Evolutionary conservation across 2,113 vertebrate genomes (phyloP).

Genomic region (Phylloscopus trochilus): DNA sequence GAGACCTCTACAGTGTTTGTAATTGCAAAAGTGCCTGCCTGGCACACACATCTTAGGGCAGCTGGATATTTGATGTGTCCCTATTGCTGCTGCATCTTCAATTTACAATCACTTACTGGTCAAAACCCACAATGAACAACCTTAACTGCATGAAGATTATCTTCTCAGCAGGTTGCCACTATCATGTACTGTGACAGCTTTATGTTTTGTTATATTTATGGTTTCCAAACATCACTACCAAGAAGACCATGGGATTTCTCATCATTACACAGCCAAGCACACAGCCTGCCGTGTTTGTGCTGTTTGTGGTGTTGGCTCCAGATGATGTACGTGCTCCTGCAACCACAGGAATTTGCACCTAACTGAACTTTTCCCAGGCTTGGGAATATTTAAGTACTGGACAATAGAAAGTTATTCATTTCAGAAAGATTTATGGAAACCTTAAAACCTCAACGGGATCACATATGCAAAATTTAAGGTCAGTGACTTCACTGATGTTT

Average conservation of each 20-base stretch:
- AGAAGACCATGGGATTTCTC: neutral
- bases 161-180: constrained; percentile 25
- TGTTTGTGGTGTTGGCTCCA: neutral
- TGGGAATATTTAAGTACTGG: constrained; percentile 21
- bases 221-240: constrained; percentile 20
- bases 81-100: constrained; percentile 45
- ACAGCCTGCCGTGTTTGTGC: neutral
- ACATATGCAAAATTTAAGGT: neutral
- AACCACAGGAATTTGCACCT: neutral
- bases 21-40: neutral
- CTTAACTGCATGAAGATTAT: constrained; percentile 44
- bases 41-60: neutral
- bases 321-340: neutral
- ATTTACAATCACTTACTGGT: constrained; percentile 48
- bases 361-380: neutral
- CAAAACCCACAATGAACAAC: constrained; percentile 30
- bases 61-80: neutral
- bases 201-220: constrained; percentile 7
- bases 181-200: constrained; percentile 27
- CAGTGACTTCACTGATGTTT: neutral
- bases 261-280: neutral
- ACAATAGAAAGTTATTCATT: constrained; percentile 21
- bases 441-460: constrained; percentile 43
- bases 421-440: neutral
- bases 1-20: neutral